phyloP scores from a whole-genome alignment of 2,888 invertebrate species.

The Megamerina dolium region DNA sequence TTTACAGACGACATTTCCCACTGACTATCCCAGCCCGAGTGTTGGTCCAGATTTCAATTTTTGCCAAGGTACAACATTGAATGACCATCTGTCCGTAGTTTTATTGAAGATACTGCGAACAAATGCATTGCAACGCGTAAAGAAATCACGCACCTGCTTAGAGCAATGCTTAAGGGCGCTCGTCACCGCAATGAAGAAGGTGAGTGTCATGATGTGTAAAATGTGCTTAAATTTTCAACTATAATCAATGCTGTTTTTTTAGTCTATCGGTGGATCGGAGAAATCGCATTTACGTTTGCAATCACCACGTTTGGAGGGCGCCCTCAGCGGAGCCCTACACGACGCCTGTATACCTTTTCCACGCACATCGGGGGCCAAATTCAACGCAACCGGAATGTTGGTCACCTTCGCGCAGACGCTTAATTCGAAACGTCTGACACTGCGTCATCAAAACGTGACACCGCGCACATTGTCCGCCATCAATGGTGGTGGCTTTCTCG shows the following conservation, averaged over 20 bases:
- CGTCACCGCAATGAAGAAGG: conserved; percentile 57
- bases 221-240: background rate
- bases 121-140: conserved; percentile 75
- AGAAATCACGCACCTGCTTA: conserved; percentile 78
- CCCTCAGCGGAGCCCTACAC: conserved; percentile 45
- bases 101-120: conserved; percentile 74
- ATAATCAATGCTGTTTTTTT: background rate
- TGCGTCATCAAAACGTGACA: conserved; percentile 69
- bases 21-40: conserved; percentile 65
- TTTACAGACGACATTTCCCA: conserved; percentile 63
- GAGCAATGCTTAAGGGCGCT: conserved; percentile 77
- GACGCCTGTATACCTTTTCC: conserved; percentile 91
- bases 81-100: conserved; percentile 64
- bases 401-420: conserved; percentile 80
- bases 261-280: conserved; percentile 38
- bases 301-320: conserved; percentile 48
- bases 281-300: conserved; percentile 45
- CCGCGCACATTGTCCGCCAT: conserved; percentile 73
- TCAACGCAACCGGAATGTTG: conserved; percentile 79
- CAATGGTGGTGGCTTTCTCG: conserved; percentile 51
- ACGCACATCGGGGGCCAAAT: conserved; percentile 86
- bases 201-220: conserved; percentile 13
- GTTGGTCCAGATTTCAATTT: conserved; percentile 63
- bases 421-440: conserved; percentile 61
- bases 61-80: conserved; percentile 61